Evolutionary conservation across 2,113 vertebrate genomes (phyloP), one percentile per base, ranked within the genome.

Genomic region (Anolis sagrei): DNA sequence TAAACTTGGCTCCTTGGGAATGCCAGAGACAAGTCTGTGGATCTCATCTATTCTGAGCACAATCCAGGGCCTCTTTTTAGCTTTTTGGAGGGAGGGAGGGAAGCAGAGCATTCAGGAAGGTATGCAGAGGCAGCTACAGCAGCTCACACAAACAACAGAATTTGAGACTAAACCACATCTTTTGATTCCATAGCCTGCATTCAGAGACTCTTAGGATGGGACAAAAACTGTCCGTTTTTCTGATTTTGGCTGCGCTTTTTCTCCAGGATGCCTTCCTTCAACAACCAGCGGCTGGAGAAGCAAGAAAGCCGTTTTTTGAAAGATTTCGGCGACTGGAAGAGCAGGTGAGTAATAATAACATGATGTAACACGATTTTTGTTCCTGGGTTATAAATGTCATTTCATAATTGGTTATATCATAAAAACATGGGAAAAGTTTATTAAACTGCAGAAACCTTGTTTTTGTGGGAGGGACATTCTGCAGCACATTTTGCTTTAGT

Each of bases 31-130:
- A 29, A 75, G 77, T 74, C 78, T 74, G 39, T 7, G 69, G 70
- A 64, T n/a, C 78, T 81, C 77, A 36, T 86, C 84, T 86, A 81
- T 86, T 86, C 84, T 80, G 44, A 80, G 78, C n/a, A 36, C 84
- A 64, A 76, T 49, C 58, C 29, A 44, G 51, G 84, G 54, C 34
- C 69, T 62, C 77, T 25, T 80, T 73, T 62, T 79, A 86, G 84
- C 69, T 32, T 44, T 27, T n/a, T 44, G 69, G 69, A 48, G 58
- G 82, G 82, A 76, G 72, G 82, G 82, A 76, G 82, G 82, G 66
- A 21, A 72, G 32, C 64, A 36, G 62, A 64, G 58, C 39, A 14
- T 75, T 25, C n/a, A 14, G 72, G 62, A 81, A 44, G 39, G 39
- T 44, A 44, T 44, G 79, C 7, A 49, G 48, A 32, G 79, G 48